Evolutionary conservation across 2,797 vertebrate genomes (phyloP).

Genomic region (Rhinophrynus dorsalis): DNA sequence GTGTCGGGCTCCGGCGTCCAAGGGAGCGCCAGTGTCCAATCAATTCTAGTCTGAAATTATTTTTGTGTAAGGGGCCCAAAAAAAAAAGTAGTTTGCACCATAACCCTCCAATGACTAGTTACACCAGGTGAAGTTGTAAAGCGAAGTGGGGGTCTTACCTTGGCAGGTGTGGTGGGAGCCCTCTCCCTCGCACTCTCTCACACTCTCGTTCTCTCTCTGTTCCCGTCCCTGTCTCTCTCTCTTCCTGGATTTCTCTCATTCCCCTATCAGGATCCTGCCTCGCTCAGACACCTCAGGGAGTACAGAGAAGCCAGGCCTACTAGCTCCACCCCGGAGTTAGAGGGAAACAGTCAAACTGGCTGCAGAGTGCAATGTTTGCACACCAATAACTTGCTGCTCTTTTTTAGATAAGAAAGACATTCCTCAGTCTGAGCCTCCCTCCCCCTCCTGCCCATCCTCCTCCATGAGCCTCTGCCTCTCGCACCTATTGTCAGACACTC

Average conservation of each 20-base stretch:
- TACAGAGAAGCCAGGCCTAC: constrained; percentile 19
- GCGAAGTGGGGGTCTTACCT: neutral
- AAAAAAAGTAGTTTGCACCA: too few species aligned
- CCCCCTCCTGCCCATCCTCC: neutral
- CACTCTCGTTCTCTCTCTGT: neutral
- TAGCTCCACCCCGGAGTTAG: constrained; percentile 57
- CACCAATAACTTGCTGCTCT: neutral
- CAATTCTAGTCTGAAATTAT: too few species aligned
- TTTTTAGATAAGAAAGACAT: neutral
- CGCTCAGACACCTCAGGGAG: constrained; percentile 45
- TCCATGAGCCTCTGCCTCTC: neutral
- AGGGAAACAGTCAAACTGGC: constrained; percentile 44
- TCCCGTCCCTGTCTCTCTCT: neutral
- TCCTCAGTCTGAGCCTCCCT: neutral
- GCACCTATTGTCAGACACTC: neutral
- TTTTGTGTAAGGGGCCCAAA: too few species aligned
- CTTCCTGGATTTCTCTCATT: neutral
- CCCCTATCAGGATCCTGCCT: constrained; percentile 52
- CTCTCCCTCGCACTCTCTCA: neutral
- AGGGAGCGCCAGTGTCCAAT: too few species aligned
- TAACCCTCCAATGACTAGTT: too few species aligned
- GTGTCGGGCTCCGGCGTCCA: too few species aligned
- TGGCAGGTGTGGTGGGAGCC: neutral
- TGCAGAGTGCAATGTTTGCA: neutral
- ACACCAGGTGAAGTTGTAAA: too few species aligned